Conservation (phyloP, 1,140 invertebrate genomes). For the Polyergus mexicanus region DNA sequence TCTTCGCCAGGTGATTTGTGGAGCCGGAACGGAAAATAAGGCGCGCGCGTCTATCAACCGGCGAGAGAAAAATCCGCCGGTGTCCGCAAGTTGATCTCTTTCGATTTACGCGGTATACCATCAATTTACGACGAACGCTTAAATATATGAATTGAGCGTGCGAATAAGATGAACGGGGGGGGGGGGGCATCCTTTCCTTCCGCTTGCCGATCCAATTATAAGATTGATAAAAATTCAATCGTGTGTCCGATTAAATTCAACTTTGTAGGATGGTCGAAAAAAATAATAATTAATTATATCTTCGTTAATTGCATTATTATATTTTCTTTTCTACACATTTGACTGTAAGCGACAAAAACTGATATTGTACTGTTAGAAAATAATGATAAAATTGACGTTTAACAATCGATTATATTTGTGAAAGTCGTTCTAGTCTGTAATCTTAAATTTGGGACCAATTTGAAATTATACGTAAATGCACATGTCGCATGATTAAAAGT, state of each 20-base stretch:
- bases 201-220: slow-evolving; percentile 29
- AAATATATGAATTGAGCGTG: slow-evolving; percentile 44
- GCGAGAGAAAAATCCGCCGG: slow-evolving; percentile 37
- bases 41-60: slow-evolving; percentile 51
- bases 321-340: slow-evolving; percentile 1
- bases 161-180: not conserved
- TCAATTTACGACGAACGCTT: slow-evolving; percentile 49
- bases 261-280: no score
- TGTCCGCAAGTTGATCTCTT: slow-evolving; percentile 28
- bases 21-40: slow-evolving; percentile 51
- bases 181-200: not conserved
- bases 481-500: not conserved
- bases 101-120: slow-evolving; percentile 2
- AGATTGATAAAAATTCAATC: not conserved
- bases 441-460: not conserved
- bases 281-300: not conserved
- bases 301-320: not conserved
- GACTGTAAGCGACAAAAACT: not conserved
- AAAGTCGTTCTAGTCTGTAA: not conserved
- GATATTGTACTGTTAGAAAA: not conserved
- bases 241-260: not conserved
- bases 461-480: not conserved
- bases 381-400: not conserved
- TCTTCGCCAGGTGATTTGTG: slow-evolving; percentile 58
- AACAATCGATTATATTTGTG: not conserved